Evolutionary conservation across 1,140 invertebrate genomes (phyloP).

Genomic region (Bombus superbus): DNA sequence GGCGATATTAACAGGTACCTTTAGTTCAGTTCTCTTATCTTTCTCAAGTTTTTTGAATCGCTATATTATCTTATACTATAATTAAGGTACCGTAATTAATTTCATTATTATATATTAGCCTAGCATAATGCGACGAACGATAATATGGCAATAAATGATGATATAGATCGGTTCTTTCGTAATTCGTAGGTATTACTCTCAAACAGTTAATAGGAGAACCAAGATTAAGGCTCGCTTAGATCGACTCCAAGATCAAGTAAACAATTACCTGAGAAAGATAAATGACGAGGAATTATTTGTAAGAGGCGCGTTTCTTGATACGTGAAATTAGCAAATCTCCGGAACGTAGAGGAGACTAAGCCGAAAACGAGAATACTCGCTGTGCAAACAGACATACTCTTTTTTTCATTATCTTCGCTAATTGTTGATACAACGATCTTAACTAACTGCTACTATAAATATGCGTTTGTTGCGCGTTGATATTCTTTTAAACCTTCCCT

Average conservation of each 20-base stretch:
- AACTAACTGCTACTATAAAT: not conserved
- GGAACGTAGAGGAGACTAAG: not conserved
- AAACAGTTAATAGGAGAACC: too few species aligned
- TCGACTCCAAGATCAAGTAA: not conserved
- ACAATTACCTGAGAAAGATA: not conserved
- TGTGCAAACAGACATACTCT: not conserved
- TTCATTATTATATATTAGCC: not conserved
- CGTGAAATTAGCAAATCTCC: not conserved
- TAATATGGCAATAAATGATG: too few species aligned
- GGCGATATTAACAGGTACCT: too few species aligned
- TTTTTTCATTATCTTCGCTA: not conserved
- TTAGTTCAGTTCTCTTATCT: too few species aligned
- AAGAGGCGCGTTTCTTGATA: not conserved
- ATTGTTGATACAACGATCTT: not conserved
- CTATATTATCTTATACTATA: too few species aligned
- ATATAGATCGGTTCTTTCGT: too few species aligned
- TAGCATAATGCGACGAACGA: too few species aligned
- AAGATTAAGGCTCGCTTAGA: not conserved
- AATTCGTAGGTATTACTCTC: too few species aligned
- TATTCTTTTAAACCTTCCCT: not conserved
- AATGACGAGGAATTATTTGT: not conserved
- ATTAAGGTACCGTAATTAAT: not conserved
- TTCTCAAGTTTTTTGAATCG: too few species aligned
- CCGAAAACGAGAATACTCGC: not conserved
- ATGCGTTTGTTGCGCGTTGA: not conserved